A percentile compares a stretch with the other conserved stretches of the same genome.
Evolutionary conservation across 2,113 vertebrate genomes (phyloP).

Genomic region (Coryphaenoides rupestris): DNA sequence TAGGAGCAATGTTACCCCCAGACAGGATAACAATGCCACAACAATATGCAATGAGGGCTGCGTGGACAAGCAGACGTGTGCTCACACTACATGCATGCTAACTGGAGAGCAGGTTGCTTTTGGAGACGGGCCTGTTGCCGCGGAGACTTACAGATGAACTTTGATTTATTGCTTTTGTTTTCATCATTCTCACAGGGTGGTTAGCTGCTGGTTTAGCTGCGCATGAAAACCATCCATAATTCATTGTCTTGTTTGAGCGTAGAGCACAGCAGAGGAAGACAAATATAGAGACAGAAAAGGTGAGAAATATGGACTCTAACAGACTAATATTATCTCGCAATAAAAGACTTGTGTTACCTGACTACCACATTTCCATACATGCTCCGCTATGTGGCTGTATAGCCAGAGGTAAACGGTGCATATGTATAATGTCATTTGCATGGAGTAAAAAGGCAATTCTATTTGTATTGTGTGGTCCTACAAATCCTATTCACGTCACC

Average conservation of each 20-base stretch:
- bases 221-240: slow-evolving; percentile 58
- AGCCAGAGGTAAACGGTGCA: background rate
- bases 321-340: background rate
- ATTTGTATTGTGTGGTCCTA: background rate
- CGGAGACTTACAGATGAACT: slow-evolving; percentile 37
- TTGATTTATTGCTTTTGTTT: slow-evolving; percentile 64
- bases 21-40: background rate
- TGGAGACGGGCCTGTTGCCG: slow-evolving; percentile 25
- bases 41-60: background rate
- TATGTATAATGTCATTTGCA: background rate
- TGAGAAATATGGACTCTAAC: background rate
- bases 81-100: slow-evolving; percentile 9
- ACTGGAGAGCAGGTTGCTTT: slow-evolving; percentile 40
- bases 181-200: slow-evolving; percentile 53
- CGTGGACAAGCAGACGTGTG: background rate
- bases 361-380: background rate
- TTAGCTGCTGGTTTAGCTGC: slow-evolving; percentile 48
- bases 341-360: slow-evolving; percentile 1
- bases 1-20: background rate
- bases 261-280: slow-evolving; percentile 1
- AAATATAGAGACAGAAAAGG: background rate
- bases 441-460: too few relatives aligned
- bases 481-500: background rate
- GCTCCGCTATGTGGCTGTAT: background rate
- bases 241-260: slow-evolving; percentile 42